These are phyloP conservation scores for Aphaenogaster rudis DNA, from an alignment of 1,140 invertebrate species.

Conservation along the genomic window DNA sequence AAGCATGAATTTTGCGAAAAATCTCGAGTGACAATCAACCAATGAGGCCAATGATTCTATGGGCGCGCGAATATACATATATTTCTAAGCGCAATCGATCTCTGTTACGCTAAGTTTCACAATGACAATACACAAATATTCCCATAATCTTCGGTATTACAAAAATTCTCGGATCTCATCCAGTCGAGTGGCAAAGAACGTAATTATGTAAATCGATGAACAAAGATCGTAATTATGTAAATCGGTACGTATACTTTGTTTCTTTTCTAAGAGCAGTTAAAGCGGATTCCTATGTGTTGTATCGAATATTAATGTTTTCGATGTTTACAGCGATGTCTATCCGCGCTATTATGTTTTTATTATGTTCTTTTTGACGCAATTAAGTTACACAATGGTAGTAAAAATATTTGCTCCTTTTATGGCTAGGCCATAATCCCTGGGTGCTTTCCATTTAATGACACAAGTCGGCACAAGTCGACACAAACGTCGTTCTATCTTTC, in stretches of 20 bases:
- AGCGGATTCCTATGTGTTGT: not conserved
- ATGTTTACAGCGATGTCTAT: too few species aligned
- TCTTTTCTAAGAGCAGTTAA: not conserved
- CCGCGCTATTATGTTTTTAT: not conserved
- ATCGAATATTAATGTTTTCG: not conserved
- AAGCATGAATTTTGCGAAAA: constrained; percentile 11
- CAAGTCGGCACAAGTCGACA: too few species aligned
- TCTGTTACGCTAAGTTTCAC: not conserved
- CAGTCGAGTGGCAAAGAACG: not conserved
- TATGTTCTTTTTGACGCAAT: not conserved
- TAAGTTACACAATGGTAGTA: not conserved
- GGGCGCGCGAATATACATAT: not conserved
- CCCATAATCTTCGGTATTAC: not conserved
- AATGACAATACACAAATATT: not conserved
- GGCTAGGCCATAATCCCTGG: not conserved
- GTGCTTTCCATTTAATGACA: too few species aligned
- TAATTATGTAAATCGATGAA: constrained; percentile 24
- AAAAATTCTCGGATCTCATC: not conserved
- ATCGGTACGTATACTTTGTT: not conserved
- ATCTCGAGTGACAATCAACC: not conserved
- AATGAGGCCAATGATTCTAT: not conserved
- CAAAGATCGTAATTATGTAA: constrained; percentile 21
- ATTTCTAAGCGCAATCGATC: not conserved
- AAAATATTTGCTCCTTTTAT: not conserved
- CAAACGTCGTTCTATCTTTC: too few species aligned